phyloP scores from a whole-genome alignment of 2,113 vertebrate genomes.

The Caloenas nicobarica region DNA sequence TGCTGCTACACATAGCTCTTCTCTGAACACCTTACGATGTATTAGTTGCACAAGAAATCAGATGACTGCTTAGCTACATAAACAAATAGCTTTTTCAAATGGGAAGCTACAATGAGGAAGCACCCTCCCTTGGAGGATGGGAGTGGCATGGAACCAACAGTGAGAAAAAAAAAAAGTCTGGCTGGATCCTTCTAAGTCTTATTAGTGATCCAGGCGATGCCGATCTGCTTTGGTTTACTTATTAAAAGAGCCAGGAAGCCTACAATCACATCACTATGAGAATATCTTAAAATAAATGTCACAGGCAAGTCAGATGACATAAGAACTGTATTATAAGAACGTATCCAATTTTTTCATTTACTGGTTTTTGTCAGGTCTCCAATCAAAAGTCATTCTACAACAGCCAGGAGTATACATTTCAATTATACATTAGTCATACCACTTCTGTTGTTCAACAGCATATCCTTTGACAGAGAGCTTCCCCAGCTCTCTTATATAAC shows the following conservation, averaged over 20 bases:
- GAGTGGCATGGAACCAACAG: neutral
- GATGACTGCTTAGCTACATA: neutral
- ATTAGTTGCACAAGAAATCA: neutral
- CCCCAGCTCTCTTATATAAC: neutral
- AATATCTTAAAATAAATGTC: neutral
- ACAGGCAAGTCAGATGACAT: neutral
- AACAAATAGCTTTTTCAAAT: neutral
- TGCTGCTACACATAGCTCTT: neutral
- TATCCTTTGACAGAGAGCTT: neutral
- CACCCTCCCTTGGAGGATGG: fast-evolving
- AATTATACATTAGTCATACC: neutral
- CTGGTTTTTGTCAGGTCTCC: neutral
- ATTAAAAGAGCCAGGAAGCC: neutral
- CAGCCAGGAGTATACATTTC: neutral
- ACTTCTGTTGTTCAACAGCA: neutral
- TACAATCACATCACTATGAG: neutral
- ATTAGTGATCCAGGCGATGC: neutral
- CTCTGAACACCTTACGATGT: neutral
- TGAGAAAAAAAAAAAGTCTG: neutral
- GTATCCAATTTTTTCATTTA: neutral
- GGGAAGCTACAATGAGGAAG: neutral
- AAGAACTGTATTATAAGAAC: neutral
- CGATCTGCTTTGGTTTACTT: neutral
- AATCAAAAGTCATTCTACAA: neutral
- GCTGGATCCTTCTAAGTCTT: neutral